Percentiles rank a stretch among this genome's conserved stretches.
Evolutionary conservation across 2,113 vertebrate genomes (phyloP).

Genomic region (Maccullochella peelii): DNA sequence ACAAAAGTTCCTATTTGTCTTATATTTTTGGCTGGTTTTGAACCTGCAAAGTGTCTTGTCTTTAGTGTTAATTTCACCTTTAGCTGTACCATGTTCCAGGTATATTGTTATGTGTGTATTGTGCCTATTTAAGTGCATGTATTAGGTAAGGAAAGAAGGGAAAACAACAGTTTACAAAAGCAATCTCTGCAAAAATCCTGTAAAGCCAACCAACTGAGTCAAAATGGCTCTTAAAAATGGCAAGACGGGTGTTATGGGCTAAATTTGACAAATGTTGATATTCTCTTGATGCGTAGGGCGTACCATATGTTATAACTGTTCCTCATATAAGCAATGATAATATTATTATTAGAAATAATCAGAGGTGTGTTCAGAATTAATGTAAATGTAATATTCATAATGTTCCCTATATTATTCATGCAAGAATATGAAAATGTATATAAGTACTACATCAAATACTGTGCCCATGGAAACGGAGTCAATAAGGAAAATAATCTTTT

Average conservation of each 20-base stretch:
- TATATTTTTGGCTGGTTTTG: neutral
- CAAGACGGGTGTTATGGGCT: neutral
- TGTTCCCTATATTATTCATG: neutral
- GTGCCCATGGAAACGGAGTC: neutral
- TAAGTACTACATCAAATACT: neutral
- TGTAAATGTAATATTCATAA: neutral
- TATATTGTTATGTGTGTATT: neutral
- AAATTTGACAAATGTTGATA: neutral
- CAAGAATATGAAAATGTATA: neutral
- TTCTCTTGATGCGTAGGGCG: neutral
- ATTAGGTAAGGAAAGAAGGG: neutral
- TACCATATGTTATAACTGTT: neutral
- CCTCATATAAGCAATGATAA: neutral
- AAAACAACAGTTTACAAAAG: neutral
- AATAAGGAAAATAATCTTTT: too few species aligned
- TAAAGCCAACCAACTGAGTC: neutral
- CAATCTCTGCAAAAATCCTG: neutral
- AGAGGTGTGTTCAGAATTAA: neutral
- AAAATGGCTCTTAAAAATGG: conserved; percentile 2
- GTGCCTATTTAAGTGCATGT: neutral
- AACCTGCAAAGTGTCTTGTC: neutral
- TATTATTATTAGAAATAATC: neutral
- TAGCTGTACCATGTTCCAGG: neutral
- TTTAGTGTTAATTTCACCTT: neutral
- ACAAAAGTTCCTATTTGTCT: neutral